Evolutionary conservation across 2,888 invertebrate genomes (phyloP).

Genomic region (Norana najaformis): DNA sequence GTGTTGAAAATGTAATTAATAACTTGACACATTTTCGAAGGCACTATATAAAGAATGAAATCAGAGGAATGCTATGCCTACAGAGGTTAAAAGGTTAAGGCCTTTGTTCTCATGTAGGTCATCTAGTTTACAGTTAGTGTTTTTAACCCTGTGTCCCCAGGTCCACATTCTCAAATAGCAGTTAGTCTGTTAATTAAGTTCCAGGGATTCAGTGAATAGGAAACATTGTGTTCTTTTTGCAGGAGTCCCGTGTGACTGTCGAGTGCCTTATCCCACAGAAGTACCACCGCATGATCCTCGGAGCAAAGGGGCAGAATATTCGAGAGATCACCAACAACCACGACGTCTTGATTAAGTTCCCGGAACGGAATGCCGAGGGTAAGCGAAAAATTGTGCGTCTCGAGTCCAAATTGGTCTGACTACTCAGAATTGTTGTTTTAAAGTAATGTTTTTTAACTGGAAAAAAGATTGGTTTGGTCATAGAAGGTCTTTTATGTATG

Average conservation of each 20-base stretch:
- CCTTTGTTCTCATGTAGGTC: too few relatives aligned
- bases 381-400: background rate
- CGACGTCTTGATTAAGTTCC: slow-evolving; percentile 95
- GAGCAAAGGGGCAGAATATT: slow-evolving; percentile 84
- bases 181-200: too few relatives aligned
- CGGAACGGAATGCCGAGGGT: slow-evolving; percentile 68
- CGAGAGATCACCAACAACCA: slow-evolving; percentile 79
- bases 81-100: too few relatives aligned
- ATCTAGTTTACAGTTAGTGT: too few relatives aligned
- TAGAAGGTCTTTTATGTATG: background rate
- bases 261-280: slow-evolving; percentile 73
- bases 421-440: background rate
- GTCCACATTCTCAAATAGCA: too few relatives aligned
- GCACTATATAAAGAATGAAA: too few relatives aligned
- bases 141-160: too few relatives aligned
- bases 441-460: background rate
- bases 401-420: background rate
- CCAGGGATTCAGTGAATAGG: too few relatives aligned
- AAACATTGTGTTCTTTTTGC: slow-evolving; percentile 10
- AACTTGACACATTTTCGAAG: too few relatives aligned
- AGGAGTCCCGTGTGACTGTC: slow-evolving; percentile 64
- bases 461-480: background rate
- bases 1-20: too few relatives aligned
- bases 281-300: slow-evolving; percentile 93
- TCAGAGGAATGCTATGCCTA: too few relatives aligned